A percentile compares a stretch with the other conserved stretches of the same genome.
Conservation (phyloP, 2,113 vertebrate genomes). For the Buteo buteo region DNA sequence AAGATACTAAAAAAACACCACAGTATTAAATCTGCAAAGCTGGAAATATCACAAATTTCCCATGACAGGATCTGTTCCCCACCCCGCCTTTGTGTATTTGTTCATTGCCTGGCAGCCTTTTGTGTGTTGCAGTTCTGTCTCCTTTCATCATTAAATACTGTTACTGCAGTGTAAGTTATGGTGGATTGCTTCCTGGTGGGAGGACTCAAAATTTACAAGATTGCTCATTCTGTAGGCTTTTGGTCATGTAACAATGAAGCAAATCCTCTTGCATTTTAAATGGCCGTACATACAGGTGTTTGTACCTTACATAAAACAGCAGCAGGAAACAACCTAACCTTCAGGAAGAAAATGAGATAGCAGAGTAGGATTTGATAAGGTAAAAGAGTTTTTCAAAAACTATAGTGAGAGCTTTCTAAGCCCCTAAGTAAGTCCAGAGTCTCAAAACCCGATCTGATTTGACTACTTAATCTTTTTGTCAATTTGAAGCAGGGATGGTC, state of each 20-base stretch:
- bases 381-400: neutral
- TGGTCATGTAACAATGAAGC: neutral
- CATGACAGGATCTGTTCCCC: neutral
- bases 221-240: neutral
- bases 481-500: neutral
- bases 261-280: neutral
- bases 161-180: neutral
- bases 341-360: neutral
- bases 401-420: neutral
- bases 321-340: neutral
- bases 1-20: neutral
- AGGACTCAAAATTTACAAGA: slow-evolving; percentile 18
- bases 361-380: neutral
- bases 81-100: neutral
- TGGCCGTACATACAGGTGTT: neutral
- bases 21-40: neutral
- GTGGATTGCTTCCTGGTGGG: neutral
- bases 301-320: neutral
- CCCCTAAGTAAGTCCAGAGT: neutral
- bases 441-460: neutral
- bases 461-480: neutral
- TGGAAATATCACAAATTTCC: neutral
- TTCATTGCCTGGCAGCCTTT: slow-evolving; percentile 10
- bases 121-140: neutral
- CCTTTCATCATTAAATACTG: neutral